A percentile compares a stretch with the other conserved stretches of the same genome.
Conservation (phyloP, 2,888 invertebrate genomes). For the Apantesis nais region DNA sequence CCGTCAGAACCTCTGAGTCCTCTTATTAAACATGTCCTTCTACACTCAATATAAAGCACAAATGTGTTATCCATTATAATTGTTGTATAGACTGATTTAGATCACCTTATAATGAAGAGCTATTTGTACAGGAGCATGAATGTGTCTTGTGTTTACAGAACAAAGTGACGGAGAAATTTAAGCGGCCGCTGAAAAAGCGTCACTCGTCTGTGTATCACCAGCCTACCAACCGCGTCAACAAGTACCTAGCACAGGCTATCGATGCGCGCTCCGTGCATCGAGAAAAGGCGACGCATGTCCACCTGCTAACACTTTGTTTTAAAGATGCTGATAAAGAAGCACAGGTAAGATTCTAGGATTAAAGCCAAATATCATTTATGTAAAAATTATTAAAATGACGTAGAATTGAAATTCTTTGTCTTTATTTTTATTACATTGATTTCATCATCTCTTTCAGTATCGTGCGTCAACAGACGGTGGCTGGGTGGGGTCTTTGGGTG, state of each 20-base stretch:
- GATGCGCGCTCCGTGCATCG: constrained; percentile 95
- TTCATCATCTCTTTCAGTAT: constrained; percentile 86
- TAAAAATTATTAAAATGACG: background rate
- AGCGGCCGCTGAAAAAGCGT: constrained; percentile 94
- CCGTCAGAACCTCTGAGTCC: constrained; percentile 3
- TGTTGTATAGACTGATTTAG: constrained; percentile 52
- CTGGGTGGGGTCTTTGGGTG: constrained; percentile 93
- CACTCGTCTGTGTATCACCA: constrained; percentile 95
- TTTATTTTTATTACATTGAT: background rate
- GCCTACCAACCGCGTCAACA: constrained; percentile 96
- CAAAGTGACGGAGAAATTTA: constrained; percentile 94
- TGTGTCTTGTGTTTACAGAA: constrained; percentile 84
- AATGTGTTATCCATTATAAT: constrained; percentile 38
- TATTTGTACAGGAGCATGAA: constrained; percentile 50
- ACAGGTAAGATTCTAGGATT: constrained; percentile 82
- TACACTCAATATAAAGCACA: constrained; percentile 47
- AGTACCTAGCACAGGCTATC: constrained; percentile 95
- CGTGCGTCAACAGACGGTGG: constrained; percentile 94
- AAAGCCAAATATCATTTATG: background rate
- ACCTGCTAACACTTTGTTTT: constrained; percentile 93
- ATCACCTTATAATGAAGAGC: constrained; percentile 22
- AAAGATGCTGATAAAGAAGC: constrained; percentile 94
- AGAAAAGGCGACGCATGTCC: constrained; percentile 95
- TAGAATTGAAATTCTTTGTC: background rate
- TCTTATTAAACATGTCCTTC: constrained; percentile 29